A percentile compares a stretch with the other conserved stretches of the same genome.
Evolutionary conservation across 2,888 invertebrate species (phyloP).

Genomic region (Hermaeophaga mercurialis): DNA sequence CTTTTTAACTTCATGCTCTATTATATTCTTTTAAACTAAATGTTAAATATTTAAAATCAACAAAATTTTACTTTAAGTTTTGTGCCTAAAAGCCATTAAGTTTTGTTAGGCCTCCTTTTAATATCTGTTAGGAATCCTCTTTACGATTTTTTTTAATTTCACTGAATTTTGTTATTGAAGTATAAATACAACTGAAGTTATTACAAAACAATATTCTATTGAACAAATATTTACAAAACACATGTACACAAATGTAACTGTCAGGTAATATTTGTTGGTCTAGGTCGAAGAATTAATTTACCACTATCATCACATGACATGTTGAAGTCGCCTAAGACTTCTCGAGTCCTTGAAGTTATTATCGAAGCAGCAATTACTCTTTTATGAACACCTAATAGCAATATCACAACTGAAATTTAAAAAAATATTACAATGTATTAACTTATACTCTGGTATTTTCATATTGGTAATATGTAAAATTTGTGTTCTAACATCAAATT

Average conservation of each 20-base stretch:
- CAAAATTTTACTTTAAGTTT: too few species aligned
- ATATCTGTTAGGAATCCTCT: too few species aligned
- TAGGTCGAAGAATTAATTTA: conserved; percentile 90
- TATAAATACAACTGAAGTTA: neutral
- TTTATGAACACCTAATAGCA: conserved; percentile 92
- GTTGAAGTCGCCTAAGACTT: conserved; percentile 92
- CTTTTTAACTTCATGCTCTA: too few species aligned
- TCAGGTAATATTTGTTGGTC: conserved; percentile 65
- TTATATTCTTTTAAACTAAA: too few species aligned
- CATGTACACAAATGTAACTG: conserved; percentile 29
- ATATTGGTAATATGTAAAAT: too few species aligned
- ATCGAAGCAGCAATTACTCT: conserved; percentile 96
- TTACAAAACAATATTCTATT: conserved; percentile 21
- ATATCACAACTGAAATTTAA: conserved; percentile 77
- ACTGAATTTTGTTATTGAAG: too few species aligned
- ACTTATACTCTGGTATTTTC: too few species aligned
- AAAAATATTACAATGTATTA: too few species aligned
- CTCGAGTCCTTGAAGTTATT: conserved; percentile 88
- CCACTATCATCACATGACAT: conserved; percentile 99
- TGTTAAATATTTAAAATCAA: too few species aligned
- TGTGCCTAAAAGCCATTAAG: too few species aligned
- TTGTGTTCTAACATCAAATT: neutral
- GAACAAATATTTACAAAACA: conserved; percentile 24
- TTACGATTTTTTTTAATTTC: too few species aligned
- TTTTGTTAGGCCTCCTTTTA: too few species aligned